phyloP scores from a whole-genome alignment of 1,140 invertebrate genomes.

The Choristoneura fumiferana region DNA sequence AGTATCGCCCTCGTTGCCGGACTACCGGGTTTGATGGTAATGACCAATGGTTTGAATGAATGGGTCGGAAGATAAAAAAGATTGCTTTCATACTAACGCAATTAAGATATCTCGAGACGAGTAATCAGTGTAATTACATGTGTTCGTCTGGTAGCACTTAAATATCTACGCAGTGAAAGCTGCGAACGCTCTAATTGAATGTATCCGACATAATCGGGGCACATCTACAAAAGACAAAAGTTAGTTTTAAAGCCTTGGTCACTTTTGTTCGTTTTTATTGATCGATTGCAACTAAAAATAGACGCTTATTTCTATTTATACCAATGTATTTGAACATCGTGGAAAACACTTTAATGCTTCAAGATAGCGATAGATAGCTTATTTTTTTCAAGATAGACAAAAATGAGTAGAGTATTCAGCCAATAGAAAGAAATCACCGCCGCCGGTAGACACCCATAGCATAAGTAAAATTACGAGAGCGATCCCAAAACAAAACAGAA shows the following conservation, averaged over 20 bases:
- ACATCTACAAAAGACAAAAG: neutral
- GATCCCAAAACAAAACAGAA: no score
- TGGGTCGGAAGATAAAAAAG: neutral
- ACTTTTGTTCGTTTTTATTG: slow-evolving; percentile 7
- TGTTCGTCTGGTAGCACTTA: slow-evolving; percentile 10
- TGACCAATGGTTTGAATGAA: neutral
- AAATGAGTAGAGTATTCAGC: no score
- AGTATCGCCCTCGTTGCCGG: slow-evolving; percentile 31
- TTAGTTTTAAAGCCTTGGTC: neutral
- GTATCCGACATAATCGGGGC: slow-evolving; percentile 6
- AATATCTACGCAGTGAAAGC: slow-evolving; percentile 14
- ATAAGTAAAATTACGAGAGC: no score
- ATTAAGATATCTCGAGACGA: slow-evolving; percentile 12
- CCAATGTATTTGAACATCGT: no score
- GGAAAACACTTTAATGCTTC: no score
- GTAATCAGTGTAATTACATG: slow-evolving; percentile 13
- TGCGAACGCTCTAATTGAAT: slow-evolving; percentile 8
- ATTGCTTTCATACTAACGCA: neutral
- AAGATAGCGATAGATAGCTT: no score
- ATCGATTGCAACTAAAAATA: no score
- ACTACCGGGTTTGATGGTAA: slow-evolving; percentile 6
- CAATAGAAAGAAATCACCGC: no score
- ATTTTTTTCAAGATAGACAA: no score
- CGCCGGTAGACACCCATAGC: no score
- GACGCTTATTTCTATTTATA: no score